Conservation (phyloP, 1,140 invertebrate genomes). For the Diachasma alloeum region DNA sequence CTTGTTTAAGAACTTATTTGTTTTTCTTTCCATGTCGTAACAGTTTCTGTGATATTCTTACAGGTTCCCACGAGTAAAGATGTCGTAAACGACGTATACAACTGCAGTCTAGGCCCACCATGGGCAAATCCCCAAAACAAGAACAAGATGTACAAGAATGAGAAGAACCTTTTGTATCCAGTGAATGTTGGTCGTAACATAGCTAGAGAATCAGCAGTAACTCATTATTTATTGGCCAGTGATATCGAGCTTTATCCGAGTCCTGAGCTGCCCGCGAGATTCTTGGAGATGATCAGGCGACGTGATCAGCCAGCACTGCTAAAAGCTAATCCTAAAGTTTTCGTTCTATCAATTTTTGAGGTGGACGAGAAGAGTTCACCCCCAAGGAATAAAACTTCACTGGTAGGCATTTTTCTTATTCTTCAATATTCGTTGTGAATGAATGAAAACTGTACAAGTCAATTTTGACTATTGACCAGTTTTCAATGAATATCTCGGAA, state of each 20-base stretch:
- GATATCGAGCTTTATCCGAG: conserved; percentile 91
- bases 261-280: conserved; percentile 77
- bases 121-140: conserved; percentile 72
- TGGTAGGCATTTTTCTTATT: conserved; percentile 64
- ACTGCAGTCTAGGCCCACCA: conserved; percentile 75
- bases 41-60: conserved; percentile 40
- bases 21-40: not conserved
- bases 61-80: conserved; percentile 74
- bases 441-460: too few relatives aligned
- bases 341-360: conserved; percentile 85
- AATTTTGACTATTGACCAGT: too few relatives aligned
- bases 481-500: too few relatives aligned
- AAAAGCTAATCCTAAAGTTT: conserved; percentile 78
- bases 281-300: conserved; percentile 82
- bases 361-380: conserved; percentile 76
- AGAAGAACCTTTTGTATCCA: conserved; percentile 84
- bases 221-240: conserved; percentile 85
- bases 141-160: conserved; percentile 77
- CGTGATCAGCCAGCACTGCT: conserved; percentile 72
- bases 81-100: conserved; percentile 70
- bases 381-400: conserved; percentile 77
- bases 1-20: too few relatives aligned
- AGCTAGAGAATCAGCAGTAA: conserved; percentile 81
- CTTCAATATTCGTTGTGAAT: not conserved
- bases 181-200: conserved; percentile 89